phyloP scores from a whole-genome alignment of 2,797 vertebrate genomes.

The Girardinus metallicus region DNA sequence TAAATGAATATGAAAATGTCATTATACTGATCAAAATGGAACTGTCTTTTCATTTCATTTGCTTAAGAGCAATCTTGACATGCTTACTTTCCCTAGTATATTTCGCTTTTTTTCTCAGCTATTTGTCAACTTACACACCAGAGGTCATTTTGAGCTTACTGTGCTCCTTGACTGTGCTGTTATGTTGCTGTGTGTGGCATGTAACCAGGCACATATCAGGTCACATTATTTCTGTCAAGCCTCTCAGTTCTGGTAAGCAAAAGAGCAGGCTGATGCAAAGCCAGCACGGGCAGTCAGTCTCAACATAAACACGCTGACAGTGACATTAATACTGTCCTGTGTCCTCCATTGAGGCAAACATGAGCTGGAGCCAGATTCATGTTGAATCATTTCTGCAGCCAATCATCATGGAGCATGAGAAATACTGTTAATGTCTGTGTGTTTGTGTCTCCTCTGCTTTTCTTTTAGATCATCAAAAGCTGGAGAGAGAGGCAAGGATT shows the following conservation, averaged over 20 bases:
- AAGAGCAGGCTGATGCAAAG: slow-evolving; percentile 35
- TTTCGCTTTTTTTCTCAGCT: not conserved
- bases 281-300: slow-evolving; percentile 26
- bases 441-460: slow-evolving; percentile 48
- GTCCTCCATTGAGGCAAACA: slow-evolving; percentile 44
- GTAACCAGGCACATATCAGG: slow-evolving; percentile 59
- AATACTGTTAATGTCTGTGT: slow-evolving; percentile 44
- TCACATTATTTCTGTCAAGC: slow-evolving; percentile 66
- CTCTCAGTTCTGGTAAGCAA: slow-evolving; percentile 58
- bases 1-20: not conserved
- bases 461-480: slow-evolving; percentile 93
- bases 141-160: slow-evolving; percentile 29
- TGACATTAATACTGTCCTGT: slow-evolving; percentile 31
- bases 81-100: not conserved
- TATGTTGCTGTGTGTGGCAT: slow-evolving; percentile 41
- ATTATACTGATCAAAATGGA: not conserved
- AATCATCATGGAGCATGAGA: slow-evolving; percentile 31
- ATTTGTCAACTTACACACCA: not conserved
- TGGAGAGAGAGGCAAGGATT: slow-evolving; percentile 96
- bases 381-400: slow-evolving; percentile 44
- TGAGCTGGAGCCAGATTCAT: slow-evolving; percentile 41
- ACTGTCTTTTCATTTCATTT: not conserved
- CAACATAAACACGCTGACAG: slow-evolving; percentile 40
- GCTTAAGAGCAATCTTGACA: not conserved
- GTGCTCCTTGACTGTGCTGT: slow-evolving; percentile 35